Evolutionary conservation across 2,888 invertebrate genomes (phyloP), one percentile per base, ranked within the genome.

Genomic region (Dryobotodes eremita): DNA sequence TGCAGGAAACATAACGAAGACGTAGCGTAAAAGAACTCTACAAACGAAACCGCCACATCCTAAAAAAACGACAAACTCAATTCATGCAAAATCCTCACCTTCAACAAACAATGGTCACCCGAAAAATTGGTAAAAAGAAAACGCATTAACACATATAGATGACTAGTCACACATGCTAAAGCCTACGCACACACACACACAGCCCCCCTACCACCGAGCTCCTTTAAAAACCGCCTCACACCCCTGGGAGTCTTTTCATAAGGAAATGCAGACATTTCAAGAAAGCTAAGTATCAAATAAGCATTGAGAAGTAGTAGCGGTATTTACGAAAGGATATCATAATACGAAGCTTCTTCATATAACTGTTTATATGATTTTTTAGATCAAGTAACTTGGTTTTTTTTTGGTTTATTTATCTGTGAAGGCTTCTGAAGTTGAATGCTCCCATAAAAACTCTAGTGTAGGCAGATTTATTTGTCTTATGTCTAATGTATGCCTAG

Each of bases 101-200:
- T 46, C 62, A 68, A 77, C 64, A 86, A 83, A 69, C 75, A 80
- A 80, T 89, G 89, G 95, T 91, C 94, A 94, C 94, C 94, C 91
- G 90, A 94, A 94, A 96, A 96, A 96, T 97, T 97, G 96, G 96
- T 97, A 97, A 97, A 97, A 97, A 97, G 96, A 97, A 97, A 97
- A 96, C 96, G 96, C 96, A 97, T 97, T 97, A 97, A 96, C 97
- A 96, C 96, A 96, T 96, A 96, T 96, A 96, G 95, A 95, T 96
- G 96, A 96, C 93, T 94, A 94, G 95, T 94, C 94, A 94, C 94
- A 95, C 95, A 95, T 93, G 92, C 89, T 84, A 86, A 90, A 83
- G 87, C 89, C 83, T 90, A 89, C 93, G 86, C 94, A 92, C 95
- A 92, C 93, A 93, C 88, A 90, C 89, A 86, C 86, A 75, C 71